These are phyloP conservation scores for Pentalonia nigronervosa DNA, from an alignment of 1,140 invertebrate species.

Conservation along the genomic window DNA sequence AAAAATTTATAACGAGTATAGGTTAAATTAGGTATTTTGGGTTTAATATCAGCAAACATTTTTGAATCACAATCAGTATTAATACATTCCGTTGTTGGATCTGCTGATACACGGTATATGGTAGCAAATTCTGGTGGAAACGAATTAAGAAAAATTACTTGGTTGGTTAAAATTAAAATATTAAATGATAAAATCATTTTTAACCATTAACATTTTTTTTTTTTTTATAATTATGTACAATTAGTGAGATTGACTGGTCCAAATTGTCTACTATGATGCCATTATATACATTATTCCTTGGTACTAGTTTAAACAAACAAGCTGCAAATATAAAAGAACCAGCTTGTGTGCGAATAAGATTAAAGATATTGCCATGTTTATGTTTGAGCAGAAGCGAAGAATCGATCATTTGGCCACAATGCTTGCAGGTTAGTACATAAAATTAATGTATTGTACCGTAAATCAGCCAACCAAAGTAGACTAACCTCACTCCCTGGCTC, in stretches of 20 bases:
- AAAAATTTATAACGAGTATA: neutral
- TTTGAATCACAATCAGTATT: conserved; percentile 47
- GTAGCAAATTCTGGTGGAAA: conserved; percentile 48
- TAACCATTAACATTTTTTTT: neutral
- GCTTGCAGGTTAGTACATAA: conserved; percentile 64
- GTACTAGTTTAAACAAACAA: conserved; percentile 18
- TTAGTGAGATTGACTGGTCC: conserved; percentile 47
- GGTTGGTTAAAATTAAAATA: conserved; percentile 8
- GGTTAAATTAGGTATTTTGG: conserved; percentile 55
- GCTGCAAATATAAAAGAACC: conserved; percentile 5
- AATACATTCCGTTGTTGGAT: conserved; percentile 40
- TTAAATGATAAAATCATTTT: neutral
- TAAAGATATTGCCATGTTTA: conserved; percentile 48
- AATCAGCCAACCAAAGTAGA: too few species aligned
- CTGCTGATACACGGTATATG: conserved; percentile 39
- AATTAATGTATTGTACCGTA: too few species aligned
- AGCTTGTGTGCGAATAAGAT: conserved; percentile 26
- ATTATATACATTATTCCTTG: conserved; percentile 52
- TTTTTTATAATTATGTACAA: neutral
- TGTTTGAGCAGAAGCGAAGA: conserved; percentile 39
- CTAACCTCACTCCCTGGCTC: too few species aligned
- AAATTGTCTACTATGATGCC: conserved; percentile 49
- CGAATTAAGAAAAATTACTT: conserved; percentile 47
- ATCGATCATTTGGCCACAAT: conserved; percentile 58
- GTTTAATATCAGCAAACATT: conserved; percentile 45